These are phyloP conservation scores for Ischnus inquisitorius DNA, from an alignment of 2,888 invertebrate species.

Conservation along the genomic window DNA sequence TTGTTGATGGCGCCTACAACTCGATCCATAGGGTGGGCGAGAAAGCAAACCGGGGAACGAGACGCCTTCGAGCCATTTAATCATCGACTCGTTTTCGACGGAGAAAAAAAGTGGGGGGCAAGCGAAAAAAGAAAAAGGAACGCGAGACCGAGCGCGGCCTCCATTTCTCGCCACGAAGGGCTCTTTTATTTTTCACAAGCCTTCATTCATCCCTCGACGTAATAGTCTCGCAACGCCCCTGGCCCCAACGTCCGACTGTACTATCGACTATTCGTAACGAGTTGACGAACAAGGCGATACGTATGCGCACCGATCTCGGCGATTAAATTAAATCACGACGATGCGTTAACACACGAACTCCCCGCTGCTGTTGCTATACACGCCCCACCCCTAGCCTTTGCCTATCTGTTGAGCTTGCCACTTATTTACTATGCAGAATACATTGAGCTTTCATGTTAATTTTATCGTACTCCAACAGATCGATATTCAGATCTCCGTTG, in stretches of 20 bases:
- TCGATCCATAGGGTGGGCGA: constrained; percentile 15
- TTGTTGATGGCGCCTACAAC: constrained; percentile 48
- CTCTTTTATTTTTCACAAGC: constrained; percentile 21
- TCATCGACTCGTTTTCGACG: constrained; percentile 60
- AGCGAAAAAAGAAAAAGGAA: neutral
- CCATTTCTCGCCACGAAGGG: constrained; percentile 11
- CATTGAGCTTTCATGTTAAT: constrained; percentile 47
- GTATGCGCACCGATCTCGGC: constrained; percentile 37
- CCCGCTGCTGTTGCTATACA: constrained; percentile 13
- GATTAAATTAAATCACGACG: constrained; percentile 60
- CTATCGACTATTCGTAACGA: constrained; percentile 27
- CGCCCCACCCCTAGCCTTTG: neutral
- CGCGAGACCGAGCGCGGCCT: neutral
- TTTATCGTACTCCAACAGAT: constrained; percentile 41
- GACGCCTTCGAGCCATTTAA: constrained; percentile 60
- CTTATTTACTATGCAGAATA: constrained; percentile 47
- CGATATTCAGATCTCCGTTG: constrained; percentile 31
- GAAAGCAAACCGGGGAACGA: constrained; percentile 24
- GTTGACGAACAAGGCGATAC: constrained; percentile 52
- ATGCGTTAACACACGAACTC: constrained; percentile 50
- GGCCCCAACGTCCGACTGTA: neutral
- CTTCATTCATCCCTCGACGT: constrained; percentile 18
- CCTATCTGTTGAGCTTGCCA: constrained; percentile 21
- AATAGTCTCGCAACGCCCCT: constrained; percentile 1
- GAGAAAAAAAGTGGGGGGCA: constrained; percentile 28